phyloP scores from a whole-genome alignment of 2,888 invertebrate species.

The Strigamia transsilvanica region DNA sequence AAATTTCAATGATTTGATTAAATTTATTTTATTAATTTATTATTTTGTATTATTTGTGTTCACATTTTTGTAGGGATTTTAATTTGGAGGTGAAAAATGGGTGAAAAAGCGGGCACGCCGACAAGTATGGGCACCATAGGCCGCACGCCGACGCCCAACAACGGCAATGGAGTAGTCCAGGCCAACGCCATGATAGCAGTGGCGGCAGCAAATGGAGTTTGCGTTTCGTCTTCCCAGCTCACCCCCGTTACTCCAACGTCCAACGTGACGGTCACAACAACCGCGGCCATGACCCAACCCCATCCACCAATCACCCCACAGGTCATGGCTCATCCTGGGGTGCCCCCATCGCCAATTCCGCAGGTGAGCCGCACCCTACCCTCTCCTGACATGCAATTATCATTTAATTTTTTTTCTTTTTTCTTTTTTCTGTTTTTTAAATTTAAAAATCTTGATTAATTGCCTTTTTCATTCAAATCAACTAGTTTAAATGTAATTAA shows the following conservation, averaged over 20 bases:
- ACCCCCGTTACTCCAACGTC: conserved; percentile 52
- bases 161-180: conserved; percentile 33
- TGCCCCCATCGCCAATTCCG: conserved; percentile 56
- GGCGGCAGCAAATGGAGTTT: conserved; percentile 18
- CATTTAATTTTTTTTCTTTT: neutral
- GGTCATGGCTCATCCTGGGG: conserved; percentile 54
- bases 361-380: conserved; percentile 52
- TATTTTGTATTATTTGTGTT: neutral
- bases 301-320: conserved; percentile 54
- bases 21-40: neutral
- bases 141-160: conserved; percentile 32
- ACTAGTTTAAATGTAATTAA: neutral
- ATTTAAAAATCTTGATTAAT: neutral
- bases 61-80: neutral
- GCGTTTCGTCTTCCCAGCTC: conserved; percentile 15
- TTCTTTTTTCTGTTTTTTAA: too few species aligned
- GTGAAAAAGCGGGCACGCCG: conserved; percentile 15
- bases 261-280: conserved; percentile 54
- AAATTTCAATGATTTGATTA: too few species aligned
- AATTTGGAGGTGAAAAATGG: neutral
- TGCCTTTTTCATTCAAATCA: neutral
- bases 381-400: neutral
- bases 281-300: conserved; percentile 54
- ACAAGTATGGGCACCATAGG: neutral
- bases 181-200: conserved; percentile 46